Evolutionary conservation across 2,113 vertebrate species (phyloP).

Genomic region (Zosterops lateralis): DNA sequence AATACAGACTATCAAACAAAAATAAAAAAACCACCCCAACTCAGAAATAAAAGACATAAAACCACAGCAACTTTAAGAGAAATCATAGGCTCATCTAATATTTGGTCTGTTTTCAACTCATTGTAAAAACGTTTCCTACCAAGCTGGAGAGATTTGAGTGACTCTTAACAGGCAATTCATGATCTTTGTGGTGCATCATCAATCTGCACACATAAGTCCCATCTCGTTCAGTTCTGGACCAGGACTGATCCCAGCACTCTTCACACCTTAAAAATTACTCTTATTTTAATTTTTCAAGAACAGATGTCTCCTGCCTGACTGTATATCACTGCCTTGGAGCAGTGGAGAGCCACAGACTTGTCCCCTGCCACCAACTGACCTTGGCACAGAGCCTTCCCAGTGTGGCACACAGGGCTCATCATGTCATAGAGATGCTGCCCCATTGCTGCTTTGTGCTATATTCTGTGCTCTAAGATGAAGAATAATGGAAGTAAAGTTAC

Average conservation of each 20-base stretch:
- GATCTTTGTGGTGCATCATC: not conserved
- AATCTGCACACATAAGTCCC: not conserved
- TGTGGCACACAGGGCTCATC: accelerated
- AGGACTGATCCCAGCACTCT: not conserved
- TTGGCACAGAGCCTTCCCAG: not conserved
- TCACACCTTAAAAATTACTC: not conserved
- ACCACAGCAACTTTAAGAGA: not conserved
- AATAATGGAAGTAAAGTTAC: not conserved
- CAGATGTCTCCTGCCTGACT: not conserved
- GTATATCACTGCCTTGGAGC: not conserved
- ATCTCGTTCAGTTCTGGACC: not conserved
- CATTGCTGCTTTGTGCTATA: not conserved
- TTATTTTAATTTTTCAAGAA: not conserved
- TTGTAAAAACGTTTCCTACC: not conserved
- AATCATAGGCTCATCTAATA: not conserved
- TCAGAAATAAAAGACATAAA: not conserved
- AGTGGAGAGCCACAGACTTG: not conserved
- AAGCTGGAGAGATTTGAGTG: not conserved
- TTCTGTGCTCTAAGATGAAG: not conserved
- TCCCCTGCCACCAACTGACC: not conserved
- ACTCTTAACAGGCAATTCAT: not conserved
- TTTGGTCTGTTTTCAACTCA: not conserved
- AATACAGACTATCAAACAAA: not conserved
- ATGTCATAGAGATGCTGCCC: not conserved
- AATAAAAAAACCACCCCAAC: not conserved